Evolutionary conservation across 2,113 vertebrate genomes (phyloP), one percentile per base, ranked within the genome.

Genomic region (Arenaria interpres): DNA sequence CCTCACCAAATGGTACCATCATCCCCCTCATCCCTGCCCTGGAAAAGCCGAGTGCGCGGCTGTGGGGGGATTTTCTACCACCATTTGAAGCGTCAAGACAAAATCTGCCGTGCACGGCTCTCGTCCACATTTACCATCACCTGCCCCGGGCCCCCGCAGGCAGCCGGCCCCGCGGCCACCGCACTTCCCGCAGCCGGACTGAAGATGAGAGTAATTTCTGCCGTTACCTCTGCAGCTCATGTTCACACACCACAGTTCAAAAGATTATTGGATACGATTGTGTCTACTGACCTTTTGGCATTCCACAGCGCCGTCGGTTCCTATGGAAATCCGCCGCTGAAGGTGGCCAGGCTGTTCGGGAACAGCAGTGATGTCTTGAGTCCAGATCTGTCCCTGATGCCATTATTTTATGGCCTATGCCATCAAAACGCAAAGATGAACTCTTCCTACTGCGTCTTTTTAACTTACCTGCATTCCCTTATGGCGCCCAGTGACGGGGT

Each of bases 231-330:
- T 48, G 35, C 59, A 82, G 25, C 13, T 73, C 46, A 39, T 0
- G 2, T 18, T 63, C 35, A 63, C 39, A 20, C 19, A 57, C 3
- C 21, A 59, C 4, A 4, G 48, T 11, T 76, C 48, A 57, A 67
- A 87, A 62, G 6, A 39, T 7, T 3, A 48, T 11, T 22, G 57
- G 91, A 88, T 48, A 67, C 3, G 0, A 25, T 5, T 41, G 33
- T 64, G 35, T 9, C 23, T 46, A 85, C 92, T 54, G 46, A 91
- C 69, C 82, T 64, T 46, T 72, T 27, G 3, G 51, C 45, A 12
- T 23, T 89, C 56, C 14, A 0, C 24, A 30, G 41, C 2, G 4
- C 25, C 0, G 2, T 12, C 1, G 0, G 18, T 60, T 48, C 71
- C 22, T 9, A 6, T 0, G 48, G 81, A 97, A 95, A 95, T 88